Evolutionary conservation across 2,888 invertebrate genomes (phyloP).

Genomic region (Nipponacmea schrenckii): DNA sequence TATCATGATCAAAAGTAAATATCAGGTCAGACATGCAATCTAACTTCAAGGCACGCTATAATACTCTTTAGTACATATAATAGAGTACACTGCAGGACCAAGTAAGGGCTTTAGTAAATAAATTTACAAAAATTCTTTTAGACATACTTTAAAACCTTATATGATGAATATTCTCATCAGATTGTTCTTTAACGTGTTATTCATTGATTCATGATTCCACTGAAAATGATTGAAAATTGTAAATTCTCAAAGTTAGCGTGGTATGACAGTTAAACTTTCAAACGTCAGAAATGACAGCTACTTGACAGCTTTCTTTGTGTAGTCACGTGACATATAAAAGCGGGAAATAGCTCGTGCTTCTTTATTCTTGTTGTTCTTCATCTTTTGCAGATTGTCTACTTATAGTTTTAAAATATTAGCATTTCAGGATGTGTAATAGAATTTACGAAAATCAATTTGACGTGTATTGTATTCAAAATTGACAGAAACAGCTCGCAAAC

Average conservation of each 20-base stretch:
- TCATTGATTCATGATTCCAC: background rate
- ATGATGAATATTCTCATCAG: no score
- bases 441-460: background rate
- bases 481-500: background rate
- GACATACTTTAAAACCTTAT: no score
- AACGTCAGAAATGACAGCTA: conserved; percentile 12
- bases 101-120: no score
- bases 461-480: background rate
- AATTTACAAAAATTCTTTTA: no score
- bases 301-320: conserved; percentile 24
- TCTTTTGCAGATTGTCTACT: background rate
- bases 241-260: conserved; percentile 1
- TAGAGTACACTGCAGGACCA: no score
- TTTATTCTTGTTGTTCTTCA: background rate
- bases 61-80: no score
- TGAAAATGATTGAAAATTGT: background rate
- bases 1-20: no score
- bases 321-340: conserved; percentile 22
- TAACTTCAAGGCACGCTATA: no score
- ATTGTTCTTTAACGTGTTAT: no score
- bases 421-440: no score
- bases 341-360: background rate
- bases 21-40: no score
- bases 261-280: conserved; percentile 16
- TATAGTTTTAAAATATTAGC: no score